These are phyloP conservation scores for Equus przewalskii DNA, from an alignment of 2,113 vertebrate species.

Conservation along the genomic window DNA sequence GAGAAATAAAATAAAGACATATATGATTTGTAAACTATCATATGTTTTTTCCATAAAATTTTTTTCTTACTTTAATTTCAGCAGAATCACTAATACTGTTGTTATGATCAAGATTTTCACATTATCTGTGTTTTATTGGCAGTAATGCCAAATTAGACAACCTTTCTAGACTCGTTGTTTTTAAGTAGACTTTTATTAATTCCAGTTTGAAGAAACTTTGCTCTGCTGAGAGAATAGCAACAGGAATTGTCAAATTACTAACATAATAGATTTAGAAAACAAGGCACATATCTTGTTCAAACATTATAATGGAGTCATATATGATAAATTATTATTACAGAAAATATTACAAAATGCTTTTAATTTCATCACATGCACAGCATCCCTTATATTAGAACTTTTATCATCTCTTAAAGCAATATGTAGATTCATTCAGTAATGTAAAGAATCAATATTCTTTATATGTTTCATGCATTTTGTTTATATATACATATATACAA, in stretches of 20 bases:
- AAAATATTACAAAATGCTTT: constrained; percentile 30
- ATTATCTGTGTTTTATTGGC: constrained; percentile 7
- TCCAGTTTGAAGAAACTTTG: constrained; percentile 39
- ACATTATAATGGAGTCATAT: not conserved
- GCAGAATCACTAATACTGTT: not conserved
- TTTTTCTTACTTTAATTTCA: not conserved
- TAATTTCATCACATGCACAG: not conserved
- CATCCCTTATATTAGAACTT: not conserved
- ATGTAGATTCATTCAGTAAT: not conserved
- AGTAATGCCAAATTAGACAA: constrained; percentile 19
- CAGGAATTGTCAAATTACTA: constrained; percentile 31
- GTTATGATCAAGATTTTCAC: not conserved
- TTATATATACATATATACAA: not conserved
- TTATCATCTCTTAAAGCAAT: not conserved
- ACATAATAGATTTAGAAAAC: not conserved
- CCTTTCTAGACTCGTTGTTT: not conserved
- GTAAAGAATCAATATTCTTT: not conserved
- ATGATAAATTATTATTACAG: not conserved
- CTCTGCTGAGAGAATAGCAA: not conserved
- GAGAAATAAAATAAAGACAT: constrained; percentile 33
- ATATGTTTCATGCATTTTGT: not conserved
- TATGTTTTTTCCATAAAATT: constrained; percentile 5
- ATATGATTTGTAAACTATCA: not conserved
- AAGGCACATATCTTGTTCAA: not conserved
- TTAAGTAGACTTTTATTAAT: constrained; percentile 47